Percentiles rank a stretch among this genome's conserved stretches.
These are phyloP conservation scores for Sebastes variabilis DNA, from an alignment of 2,797 vertebrate species.

Conservation along the genomic window DNA sequence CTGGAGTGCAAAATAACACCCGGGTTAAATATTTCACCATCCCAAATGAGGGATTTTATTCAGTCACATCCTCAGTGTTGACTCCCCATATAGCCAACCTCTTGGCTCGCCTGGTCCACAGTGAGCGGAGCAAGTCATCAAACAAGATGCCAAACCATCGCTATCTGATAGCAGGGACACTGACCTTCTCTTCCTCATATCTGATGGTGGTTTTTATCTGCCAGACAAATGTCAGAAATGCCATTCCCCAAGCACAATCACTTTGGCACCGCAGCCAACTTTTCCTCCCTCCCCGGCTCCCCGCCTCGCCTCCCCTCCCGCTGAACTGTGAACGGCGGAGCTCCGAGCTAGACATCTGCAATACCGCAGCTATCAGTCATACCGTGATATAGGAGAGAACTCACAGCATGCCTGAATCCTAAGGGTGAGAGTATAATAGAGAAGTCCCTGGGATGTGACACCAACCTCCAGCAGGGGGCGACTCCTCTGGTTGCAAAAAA, in stretches of 20 bases:
- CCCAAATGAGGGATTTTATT: not conserved
- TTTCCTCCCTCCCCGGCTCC: not conserved
- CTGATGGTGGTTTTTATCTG: slow-evolving; percentile 81
- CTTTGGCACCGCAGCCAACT: slow-evolving; percentile 62
- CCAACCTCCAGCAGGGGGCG: not conserved
- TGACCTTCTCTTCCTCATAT: slow-evolving; percentile 82
- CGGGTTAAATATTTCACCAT: not conserved
- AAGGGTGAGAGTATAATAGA: slow-evolving; percentile 5
- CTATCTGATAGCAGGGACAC: slow-evolving; percentile 68
- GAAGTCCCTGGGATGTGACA: slow-evolving; percentile 4
- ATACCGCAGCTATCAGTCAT: slow-evolving; percentile 73
- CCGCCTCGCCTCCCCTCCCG: not conserved
- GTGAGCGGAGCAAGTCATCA: slow-evolving; percentile 63
- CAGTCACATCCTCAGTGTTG: not conserved
- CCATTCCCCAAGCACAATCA: slow-evolving; percentile 77
- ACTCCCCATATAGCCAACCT: slow-evolving; percentile 5
- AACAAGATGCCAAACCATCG: slow-evolving; percentile 63
- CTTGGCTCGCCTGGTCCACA: slow-evolving; percentile 35
- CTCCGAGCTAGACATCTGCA: slow-evolving; percentile 62
- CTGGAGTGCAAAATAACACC: not conserved
- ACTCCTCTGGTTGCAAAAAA: not conserved
- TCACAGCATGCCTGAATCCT: slow-evolving; percentile 34
- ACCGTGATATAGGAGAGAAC: slow-evolving; percentile 24
- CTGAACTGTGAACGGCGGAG: slow-evolving; percentile 36
- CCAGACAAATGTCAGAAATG: slow-evolving; percentile 83